These are phyloP conservation scores for Oxystoma pomonae DNA, from an alignment of 2,888 invertebrate genomes.

Conservation along the genomic window DNA sequence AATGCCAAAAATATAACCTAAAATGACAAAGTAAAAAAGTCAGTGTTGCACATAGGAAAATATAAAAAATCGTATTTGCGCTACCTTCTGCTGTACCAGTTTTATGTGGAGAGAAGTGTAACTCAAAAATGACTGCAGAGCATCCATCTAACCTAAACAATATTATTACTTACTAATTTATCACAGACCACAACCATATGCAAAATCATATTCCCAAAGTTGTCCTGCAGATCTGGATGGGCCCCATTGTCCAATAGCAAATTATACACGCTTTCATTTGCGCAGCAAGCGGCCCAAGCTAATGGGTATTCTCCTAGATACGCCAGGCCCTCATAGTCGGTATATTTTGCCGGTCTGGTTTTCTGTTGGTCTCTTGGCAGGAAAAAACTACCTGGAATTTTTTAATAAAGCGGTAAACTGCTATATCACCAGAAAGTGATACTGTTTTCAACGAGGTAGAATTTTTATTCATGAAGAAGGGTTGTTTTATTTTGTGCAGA, in stretches of 20 bases:
- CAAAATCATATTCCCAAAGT: constrained; percentile 97
- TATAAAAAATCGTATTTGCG: no score
- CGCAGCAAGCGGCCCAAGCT: constrained; percentile 96
- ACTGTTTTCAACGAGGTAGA: no score
- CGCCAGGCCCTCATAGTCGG: constrained; percentile 94
- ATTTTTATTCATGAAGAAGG: no score
- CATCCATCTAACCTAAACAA: background rate
- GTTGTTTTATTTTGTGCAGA: no score
- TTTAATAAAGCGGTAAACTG: no score
- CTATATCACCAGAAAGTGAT: no score
- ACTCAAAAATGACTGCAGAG: no score
- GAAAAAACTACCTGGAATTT: constrained; percentile 92
- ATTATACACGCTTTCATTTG: constrained; percentile 96
- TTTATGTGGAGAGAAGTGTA: no score
- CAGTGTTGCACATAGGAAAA: no score
- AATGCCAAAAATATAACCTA: no score
- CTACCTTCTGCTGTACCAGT: no score
- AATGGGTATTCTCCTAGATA: constrained; percentile 97
- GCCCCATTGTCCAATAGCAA: constrained; percentile 87
- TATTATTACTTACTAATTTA: constrained; percentile 71
- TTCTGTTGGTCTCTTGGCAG: constrained; percentile 91
- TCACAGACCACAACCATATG: constrained; percentile 99
- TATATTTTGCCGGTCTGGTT: constrained; percentile 69
- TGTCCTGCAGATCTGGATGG: constrained; percentile 93
- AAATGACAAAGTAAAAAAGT: no score